Evolutionary conservation across 2,797 vertebrate species (phyloP), one percentile per base, ranked within the genome.

Genomic region (Gorsachius magnificus): DNA sequence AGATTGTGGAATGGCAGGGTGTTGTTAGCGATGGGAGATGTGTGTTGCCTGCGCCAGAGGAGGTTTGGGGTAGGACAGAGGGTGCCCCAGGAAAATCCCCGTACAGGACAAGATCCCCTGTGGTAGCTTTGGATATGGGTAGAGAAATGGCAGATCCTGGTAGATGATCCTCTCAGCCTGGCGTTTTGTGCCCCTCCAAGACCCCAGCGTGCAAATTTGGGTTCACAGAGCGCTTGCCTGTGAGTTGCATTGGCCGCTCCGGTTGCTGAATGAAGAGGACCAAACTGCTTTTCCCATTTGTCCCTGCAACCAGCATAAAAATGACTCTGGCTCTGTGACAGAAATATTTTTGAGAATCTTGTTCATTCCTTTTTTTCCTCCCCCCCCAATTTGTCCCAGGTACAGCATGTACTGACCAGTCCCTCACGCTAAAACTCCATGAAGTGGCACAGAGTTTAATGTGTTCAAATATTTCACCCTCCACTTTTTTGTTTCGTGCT

Each of bases 21-120:
- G 58, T 0, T 38, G 64, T 3, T 18, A 9, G 45, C 0, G 53
- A 25, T 16, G 74, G 80, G 41, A 5, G 22, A 20, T 17, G 57
- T n/a, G 36, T 13, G 20, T 58, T 1, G 5, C 46, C 29, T 15
- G 15, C 0, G 3, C 33, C 1, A 2, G 20, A 8, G 22, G 24
- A 28, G 48, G 29, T 46, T 35, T 48, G 22, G 38, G 68, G 58
- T 58, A 64, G 68, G 48, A 14, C 48, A 48, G n/a, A 57, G 29
- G 31, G 48, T 29, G 19, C 36, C 33, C 20, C 54, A 33, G 79
- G 68, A 68, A 63, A 43, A 56, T 7, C 58, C 53, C 57, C 1
- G 12, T 3, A 0, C 8, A 36, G 87, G 41, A 26, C 54, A n/a
- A 58, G 53, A 7, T 48, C 31, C 41, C 24, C 53, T 46, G 28